phyloP scores from a whole-genome alignment of 2,797 vertebrate species.

The Lacerta agilis region DNA sequence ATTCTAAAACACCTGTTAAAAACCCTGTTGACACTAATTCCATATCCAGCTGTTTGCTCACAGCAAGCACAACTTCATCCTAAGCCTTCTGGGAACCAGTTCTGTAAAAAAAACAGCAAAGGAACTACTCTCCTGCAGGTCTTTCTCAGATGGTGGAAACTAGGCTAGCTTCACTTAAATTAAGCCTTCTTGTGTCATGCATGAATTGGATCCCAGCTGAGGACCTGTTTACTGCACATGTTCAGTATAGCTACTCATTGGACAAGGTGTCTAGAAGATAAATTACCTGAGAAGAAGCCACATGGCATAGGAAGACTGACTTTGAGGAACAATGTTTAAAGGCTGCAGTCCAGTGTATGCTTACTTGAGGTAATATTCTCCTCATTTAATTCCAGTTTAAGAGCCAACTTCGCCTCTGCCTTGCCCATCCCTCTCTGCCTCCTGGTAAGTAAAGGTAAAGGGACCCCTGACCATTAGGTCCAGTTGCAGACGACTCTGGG shows the following conservation, averaged over 20 bases:
- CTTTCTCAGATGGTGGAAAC: background rate
- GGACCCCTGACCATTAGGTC: too few species aligned
- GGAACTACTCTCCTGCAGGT: background rate
- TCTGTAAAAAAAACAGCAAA: background rate
- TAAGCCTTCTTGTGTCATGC: background rate
- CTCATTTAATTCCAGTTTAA: background rate
- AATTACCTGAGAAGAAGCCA: background rate
- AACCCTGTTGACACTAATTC: constrained; percentile 25
- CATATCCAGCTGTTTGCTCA: constrained; percentile 4
- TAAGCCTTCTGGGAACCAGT: background rate
- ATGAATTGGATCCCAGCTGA: rapidly evolving
- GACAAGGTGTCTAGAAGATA: background rate
- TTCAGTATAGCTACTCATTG: background rate
- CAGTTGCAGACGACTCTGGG: too few species aligned
- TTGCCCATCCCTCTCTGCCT: background rate
- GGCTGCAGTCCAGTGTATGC: background rate
- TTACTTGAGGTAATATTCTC: background rate
- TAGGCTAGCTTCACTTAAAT: background rate
- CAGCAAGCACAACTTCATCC: background rate
- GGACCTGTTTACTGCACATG: background rate
- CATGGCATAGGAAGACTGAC: background rate
- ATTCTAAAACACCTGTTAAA: constrained; percentile 22
- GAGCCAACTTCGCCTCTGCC: too few species aligned
- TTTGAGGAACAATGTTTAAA: background rate
- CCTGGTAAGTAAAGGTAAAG: background rate